Conservation (phyloP, 2,797 vertebrate species). For the Tangara arthus region DNA sequence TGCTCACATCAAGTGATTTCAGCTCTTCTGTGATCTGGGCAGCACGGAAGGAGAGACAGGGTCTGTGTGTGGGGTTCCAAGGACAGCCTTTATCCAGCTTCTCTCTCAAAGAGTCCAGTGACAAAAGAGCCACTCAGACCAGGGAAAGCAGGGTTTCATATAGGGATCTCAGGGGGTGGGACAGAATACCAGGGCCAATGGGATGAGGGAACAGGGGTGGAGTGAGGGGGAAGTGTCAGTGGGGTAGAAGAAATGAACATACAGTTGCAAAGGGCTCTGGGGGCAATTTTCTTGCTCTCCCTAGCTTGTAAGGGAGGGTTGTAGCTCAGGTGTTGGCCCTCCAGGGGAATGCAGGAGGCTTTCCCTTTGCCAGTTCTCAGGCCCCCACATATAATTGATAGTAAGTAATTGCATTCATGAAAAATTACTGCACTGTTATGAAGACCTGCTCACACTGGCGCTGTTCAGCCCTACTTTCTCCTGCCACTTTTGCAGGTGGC, state of each 20-base stretch:
- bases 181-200: background rate
- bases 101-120: background rate
- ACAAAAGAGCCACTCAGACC: background rate
- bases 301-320: background rate
- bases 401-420: background rate
- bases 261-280: background rate
- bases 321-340: background rate
- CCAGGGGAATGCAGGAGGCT: background rate
- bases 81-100: background rate
- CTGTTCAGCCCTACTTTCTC: background rate
- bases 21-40: background rate
- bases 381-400: background rate
- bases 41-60: background rate
- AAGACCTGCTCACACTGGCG: background rate
- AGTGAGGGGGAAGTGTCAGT: background rate
- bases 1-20: background rate
- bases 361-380: background rate
- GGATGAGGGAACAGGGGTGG: background rate
- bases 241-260: background rate
- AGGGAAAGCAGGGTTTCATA: background rate
- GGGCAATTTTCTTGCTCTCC: background rate
- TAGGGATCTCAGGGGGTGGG: background rate
- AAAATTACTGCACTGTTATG: background rate
- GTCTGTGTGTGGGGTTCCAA: background rate
- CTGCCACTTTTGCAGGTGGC: background rate